Percentiles rank a stretch among this genome's conserved stretches.
These are phyloP conservation scores for Catotricha subobsoleta DNA, from an alignment of 2,888 invertebrate genomes.

Conservation along the genomic window DNA sequence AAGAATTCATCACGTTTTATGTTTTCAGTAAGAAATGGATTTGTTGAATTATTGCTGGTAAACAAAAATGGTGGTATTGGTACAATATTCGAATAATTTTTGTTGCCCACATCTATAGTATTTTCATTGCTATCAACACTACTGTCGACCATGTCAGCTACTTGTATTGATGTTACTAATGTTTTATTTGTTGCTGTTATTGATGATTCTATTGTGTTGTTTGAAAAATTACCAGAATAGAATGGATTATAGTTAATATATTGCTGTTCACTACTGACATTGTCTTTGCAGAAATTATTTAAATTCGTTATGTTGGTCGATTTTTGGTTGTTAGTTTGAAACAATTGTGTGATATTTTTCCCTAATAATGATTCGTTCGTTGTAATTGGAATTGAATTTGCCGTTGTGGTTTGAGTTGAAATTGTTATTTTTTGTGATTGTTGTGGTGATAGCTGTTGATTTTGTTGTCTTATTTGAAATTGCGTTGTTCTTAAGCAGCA, in stretches of 20 bases:
- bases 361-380: background rate
- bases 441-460: background rate
- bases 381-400: background rate
- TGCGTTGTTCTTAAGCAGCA: conserved; percentile 2
- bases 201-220: too few species aligned
- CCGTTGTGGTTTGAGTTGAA: background rate
- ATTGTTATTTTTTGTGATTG: background rate
- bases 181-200: too few species aligned
- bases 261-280: too few species aligned
- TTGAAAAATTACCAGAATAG: too few species aligned
- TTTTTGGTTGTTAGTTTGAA: background rate
- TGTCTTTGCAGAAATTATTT: background rate
- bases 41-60: conserved; percentile 17
- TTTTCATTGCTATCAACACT: background rate
- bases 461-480: background rate
- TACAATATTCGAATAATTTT: too few species aligned
- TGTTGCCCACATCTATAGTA: background rate
- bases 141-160: too few species aligned
- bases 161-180: too few species aligned
- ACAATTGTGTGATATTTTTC: background rate
- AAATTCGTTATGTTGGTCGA: background rate
- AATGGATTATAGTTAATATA: too few species aligned
- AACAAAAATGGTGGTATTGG: background rate
- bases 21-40: conserved; percentile 23
- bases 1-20: conserved; percentile 47